phyloP scores from a whole-genome alignment of 2,113 vertebrate genomes.

The Helogale parvula region DNA sequence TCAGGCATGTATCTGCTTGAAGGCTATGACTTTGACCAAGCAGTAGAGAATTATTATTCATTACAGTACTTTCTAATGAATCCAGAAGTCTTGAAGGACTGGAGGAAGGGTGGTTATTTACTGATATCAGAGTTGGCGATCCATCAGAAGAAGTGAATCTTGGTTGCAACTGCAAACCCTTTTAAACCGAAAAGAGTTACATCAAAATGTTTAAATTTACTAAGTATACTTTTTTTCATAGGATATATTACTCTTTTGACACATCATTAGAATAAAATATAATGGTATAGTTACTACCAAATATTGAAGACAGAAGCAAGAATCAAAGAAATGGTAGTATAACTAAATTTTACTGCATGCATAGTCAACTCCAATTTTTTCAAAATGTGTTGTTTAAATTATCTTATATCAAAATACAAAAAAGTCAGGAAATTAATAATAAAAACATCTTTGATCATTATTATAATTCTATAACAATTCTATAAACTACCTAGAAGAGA shows the following conservation, averaged over 20 bases:
- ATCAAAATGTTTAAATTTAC: conserved; percentile 59
- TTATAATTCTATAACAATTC: conserved; percentile 25
- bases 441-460: conserved; percentile 53
- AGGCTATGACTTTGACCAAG: conserved; percentile 80
- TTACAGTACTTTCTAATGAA: conserved; percentile 72
- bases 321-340: conserved; percentile 26
- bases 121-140: conserved; percentile 80
- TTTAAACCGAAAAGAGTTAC: conserved; percentile 76
- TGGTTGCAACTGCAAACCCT: conserved; percentile 89
- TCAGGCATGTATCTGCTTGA: conserved; percentile 76
- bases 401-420: conserved; percentile 46
- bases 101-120: conserved; percentile 77
- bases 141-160: conserved; percentile 83
- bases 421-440: conserved; percentile 20
- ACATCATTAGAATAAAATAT: conserved; percentile 22
- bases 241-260: background rate
- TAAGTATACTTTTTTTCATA: conserved; percentile 18
- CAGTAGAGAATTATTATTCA: conserved; percentile 80
- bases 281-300: background rate
- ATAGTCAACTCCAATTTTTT: conserved; percentile 36
- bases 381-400: conserved; percentile 24
- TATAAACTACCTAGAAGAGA: background rate
- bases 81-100: conserved; percentile 80
- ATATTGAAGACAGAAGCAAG: conserved; percentile 48
- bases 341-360: conserved; percentile 35